Evolutionary conservation across 1,140 invertebrate species (phyloP).

Genomic region (Steinernema feltiae): DNA sequence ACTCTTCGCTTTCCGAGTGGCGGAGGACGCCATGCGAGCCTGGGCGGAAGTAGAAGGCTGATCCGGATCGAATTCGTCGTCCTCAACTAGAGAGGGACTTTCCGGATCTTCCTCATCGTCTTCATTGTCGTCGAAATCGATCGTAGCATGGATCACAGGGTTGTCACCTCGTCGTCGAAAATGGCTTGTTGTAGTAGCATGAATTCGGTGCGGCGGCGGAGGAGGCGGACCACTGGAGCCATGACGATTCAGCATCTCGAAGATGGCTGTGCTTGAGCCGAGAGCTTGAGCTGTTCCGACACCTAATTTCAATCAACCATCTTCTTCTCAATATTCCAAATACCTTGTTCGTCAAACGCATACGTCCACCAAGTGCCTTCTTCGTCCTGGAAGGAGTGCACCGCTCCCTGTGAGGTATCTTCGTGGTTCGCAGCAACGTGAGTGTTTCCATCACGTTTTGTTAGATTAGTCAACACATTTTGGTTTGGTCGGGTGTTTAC

Average conservation of each 20-base stretch:
- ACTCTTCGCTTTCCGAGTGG: slow-evolving; percentile 1
- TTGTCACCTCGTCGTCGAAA: not conserved
- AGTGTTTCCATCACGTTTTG: slow-evolving; percentile 56
- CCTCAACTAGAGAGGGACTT: not conserved
- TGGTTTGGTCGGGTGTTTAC: not conserved
- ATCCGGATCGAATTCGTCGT: not conserved
- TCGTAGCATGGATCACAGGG: not conserved
- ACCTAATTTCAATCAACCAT: slow-evolving; percentile 27
- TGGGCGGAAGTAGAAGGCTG: slow-evolving; percentile 1
- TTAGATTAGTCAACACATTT: slow-evolving; percentile 40
- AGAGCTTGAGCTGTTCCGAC: slow-evolving; percentile 51
- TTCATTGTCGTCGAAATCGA: not conserved
- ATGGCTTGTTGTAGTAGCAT: not conserved
- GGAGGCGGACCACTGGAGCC: not conserved
- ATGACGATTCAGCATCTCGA: slow-evolving; percentile 37
- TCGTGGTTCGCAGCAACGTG: slow-evolving; percentile 77
- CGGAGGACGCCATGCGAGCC: not conserved
- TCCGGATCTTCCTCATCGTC: too few species aligned
- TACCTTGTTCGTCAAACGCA: slow-evolving; percentile 74
- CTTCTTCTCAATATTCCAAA: slow-evolving; percentile 60
- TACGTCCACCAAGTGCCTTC: slow-evolving; percentile 70
- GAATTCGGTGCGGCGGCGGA: not conserved
- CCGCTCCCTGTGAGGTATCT: slow-evolving; percentile 76
- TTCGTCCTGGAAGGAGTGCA: slow-evolving; percentile 66
- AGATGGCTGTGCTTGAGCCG: slow-evolving; percentile 41